Evolutionary conservation across 53 echinoderm and acorn worm species (phyloP).

Genomic region (Patiria pectinifera): DNA sequence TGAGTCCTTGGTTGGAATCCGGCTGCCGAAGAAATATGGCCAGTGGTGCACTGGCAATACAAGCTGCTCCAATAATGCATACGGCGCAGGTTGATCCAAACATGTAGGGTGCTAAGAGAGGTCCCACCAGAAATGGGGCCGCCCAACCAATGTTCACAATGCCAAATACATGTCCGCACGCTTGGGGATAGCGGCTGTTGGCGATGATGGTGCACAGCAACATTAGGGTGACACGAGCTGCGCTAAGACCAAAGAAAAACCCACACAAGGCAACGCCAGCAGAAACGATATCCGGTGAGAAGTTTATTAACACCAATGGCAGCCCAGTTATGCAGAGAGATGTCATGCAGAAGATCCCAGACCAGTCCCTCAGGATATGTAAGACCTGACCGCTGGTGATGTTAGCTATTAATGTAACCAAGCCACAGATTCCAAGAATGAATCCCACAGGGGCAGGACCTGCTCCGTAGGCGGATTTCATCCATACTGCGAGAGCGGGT

Average conservation of each 20-base stretch:
- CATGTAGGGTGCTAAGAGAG: background rate
- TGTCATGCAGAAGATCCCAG: background rate
- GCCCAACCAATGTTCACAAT: background rate
- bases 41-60: background rate
- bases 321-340: background rate
- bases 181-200: background rate
- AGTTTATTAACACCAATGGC: background rate
- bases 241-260: background rate
- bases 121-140: background rate
- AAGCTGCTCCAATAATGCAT: constrained; percentile 9
- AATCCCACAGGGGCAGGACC: background rate
- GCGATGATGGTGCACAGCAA: constrained; percentile 24
- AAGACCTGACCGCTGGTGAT: background rate
- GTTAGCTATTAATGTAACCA: background rate
- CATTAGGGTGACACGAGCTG: background rate
- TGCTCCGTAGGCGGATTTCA: background rate
- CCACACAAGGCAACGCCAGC: background rate
- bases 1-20: background rate
- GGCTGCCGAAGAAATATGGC: background rate
- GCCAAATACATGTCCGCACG: constrained; percentile 11
- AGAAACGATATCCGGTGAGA: background rate
- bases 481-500: constrained; percentile 10
- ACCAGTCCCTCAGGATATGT: background rate
- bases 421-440: constrained; percentile 23
- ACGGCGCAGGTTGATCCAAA: constrained; percentile 4